Percentiles rank a stretch among this genome's conserved stretches.
phyloP scores from a whole-genome alignment of 2,797 vertebrate species.

The Hemibagrus guttatus region DNA sequence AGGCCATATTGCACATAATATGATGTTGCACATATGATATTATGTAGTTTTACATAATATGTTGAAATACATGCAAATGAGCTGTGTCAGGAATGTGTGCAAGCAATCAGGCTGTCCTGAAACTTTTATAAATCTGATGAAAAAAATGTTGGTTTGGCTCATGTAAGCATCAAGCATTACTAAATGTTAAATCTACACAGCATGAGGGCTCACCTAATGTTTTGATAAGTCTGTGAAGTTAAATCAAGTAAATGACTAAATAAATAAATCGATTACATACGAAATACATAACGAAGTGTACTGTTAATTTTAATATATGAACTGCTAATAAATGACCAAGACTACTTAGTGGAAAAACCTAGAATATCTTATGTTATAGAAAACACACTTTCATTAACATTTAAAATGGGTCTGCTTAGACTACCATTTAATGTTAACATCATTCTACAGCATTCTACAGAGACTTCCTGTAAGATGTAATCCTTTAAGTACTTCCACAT shows the following conservation, averaged over 20 bases:
- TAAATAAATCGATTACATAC: too few relatives aligned
- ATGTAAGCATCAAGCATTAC: not conserved
- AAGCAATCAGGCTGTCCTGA: not conserved
- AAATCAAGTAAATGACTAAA: too few relatives aligned
- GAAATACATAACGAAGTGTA: not conserved
- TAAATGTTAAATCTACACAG: not conserved
- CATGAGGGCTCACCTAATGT: not conserved
- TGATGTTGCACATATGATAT: too few relatives aligned
- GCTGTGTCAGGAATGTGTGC: too few relatives aligned
- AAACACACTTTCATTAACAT: not conserved
- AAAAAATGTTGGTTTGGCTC: not conserved
- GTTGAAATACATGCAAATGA: not conserved
- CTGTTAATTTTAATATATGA: not conserved
- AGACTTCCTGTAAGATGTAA: slow-evolving; percentile 4
- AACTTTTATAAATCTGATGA: not conserved
- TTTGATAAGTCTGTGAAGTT: too few relatives aligned
- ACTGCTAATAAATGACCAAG: not conserved
- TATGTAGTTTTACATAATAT: too few relatives aligned
- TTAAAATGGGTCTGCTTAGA: not conserved
- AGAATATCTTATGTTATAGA: not conserved
- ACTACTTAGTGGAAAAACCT: not conserved
- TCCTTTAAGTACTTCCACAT: not conserved
- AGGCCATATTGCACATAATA: too few relatives aligned
- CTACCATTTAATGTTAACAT: not conserved
- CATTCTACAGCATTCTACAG: not conserved